Conservation (phyloP, 2,113 vertebrate species). For the Chionis minor region DNA sequence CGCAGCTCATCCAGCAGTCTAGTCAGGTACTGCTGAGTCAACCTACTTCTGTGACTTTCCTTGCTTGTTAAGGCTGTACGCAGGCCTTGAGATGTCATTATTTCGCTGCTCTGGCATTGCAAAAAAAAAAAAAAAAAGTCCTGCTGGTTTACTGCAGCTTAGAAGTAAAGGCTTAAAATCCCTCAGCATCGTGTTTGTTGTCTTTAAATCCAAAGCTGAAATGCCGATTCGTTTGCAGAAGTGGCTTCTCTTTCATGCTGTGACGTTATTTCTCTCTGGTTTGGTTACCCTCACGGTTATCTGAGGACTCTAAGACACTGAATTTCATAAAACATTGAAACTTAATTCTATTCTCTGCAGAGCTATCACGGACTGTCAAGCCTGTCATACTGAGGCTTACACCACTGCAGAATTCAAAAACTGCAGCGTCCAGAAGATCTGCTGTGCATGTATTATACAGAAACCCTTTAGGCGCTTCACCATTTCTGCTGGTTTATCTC, state of each 20-base stretch:
- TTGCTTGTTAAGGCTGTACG: not conserved
- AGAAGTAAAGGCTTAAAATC: constrained; percentile 30
- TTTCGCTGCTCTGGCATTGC: not conserved
- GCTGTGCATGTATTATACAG: not conserved
- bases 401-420: not conserved
- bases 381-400: not conserved
- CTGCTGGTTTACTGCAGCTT: not conserved
- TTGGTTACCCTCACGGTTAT: not conserved
- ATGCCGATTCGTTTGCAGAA: not conserved
- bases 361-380: not conserved
- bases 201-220: not conserved
- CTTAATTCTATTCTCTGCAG: not conserved
- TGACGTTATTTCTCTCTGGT: not conserved
- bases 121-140: not conserved
- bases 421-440: not conserved
- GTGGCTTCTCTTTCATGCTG: not conserved
- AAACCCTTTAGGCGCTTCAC: not conserved
- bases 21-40: constrained; percentile 64
- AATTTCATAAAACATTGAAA: not conserved
- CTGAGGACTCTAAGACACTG: not conserved
- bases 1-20: not conserved
- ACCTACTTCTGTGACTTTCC: not conserved
- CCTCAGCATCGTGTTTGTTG: not conserved
- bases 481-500: not conserved
- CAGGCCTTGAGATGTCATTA: constrained; percentile 30